phyloP scores from a whole-genome alignment of 2,888 invertebrate genomes.

The Gymnoscelis rufifasciata region DNA sequence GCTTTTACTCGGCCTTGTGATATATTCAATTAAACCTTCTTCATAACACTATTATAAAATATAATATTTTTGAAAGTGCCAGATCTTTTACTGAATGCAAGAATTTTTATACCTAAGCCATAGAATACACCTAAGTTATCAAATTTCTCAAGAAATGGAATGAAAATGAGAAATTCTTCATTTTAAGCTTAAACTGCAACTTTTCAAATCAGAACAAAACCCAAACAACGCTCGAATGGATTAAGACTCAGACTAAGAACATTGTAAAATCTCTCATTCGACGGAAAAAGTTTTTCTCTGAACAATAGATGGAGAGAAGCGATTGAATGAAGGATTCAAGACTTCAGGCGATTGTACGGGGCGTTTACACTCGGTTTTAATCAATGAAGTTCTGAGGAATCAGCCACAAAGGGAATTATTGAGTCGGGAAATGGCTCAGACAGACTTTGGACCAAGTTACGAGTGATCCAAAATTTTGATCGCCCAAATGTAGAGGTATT shows the following conservation, averaged over 20 bases:
- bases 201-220: neutral
- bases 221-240: neutral
- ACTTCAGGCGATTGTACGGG: slow-evolving; percentile 43
- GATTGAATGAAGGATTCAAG: neutral
- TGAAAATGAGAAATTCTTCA: too few species aligned
- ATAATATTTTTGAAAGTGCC: too few species aligned
- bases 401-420: slow-evolving; percentile 70
- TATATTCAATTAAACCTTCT: too few species aligned
- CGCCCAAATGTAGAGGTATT: neutral
- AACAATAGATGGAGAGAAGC: slow-evolving; percentile 42
- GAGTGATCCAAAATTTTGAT: slow-evolving; percentile 1
- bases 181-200: neutral
- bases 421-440: slow-evolving; percentile 51
- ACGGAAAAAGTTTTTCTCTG: slow-evolving; percentile 47
- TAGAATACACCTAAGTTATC: too few species aligned
- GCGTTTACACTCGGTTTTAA: slow-evolving; percentile 68
- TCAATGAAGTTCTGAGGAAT: slow-evolving; percentile 68
- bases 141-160: too few species aligned
- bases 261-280: slow-evolving; percentile 32
- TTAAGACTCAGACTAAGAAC: slow-evolving; percentile 21
- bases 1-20: too few species aligned
- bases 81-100: too few species aligned
- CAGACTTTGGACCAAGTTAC: slow-evolving; percentile 43
- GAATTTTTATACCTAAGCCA: too few species aligned
- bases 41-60: too few species aligned